Evolutionary conservation across 2,888 invertebrate species (phyloP).

Genomic region (Euplagia quadripunctaria): DNA sequence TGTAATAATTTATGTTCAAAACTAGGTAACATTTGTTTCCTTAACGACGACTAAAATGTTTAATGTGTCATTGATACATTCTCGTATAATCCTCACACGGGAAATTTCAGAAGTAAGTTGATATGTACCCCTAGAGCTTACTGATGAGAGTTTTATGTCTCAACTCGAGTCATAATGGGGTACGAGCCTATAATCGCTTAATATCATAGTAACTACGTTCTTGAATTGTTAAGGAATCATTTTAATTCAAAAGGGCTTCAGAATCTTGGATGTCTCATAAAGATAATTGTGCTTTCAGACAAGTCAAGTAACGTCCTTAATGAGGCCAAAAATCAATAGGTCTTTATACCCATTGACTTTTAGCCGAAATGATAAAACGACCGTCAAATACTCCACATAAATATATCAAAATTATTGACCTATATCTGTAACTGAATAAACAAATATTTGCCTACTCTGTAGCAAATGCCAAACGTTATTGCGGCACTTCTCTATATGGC

Average conservation of each 20-base stretch:
- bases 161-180: slow-evolving; percentile 15
- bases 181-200: slow-evolving; percentile 16
- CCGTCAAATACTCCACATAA: slow-evolving; percentile 14
- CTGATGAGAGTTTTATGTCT: slow-evolving; percentile 20
- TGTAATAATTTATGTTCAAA: slow-evolving; percentile 19
- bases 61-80: slow-evolving; percentile 5
- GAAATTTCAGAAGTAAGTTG: slow-evolving; percentile 13
- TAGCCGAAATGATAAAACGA: background rate
- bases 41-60: slow-evolving; percentile 7
- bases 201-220: slow-evolving; percentile 11
- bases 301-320: background rate
- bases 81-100: slow-evolving; percentile 1
- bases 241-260: slow-evolving; percentile 8
- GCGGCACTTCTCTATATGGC: slow-evolving; percentile 75
- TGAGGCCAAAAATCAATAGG: no score
- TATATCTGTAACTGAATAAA: slow-evolving; percentile 59
- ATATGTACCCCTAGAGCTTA: slow-evolving; percentile 16
- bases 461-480: slow-evolving; percentile 76
- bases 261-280: slow-evolving; percentile 23
- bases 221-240: slow-evolving; percentile 15
- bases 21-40: slow-evolving; percentile 1
- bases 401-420: slow-evolving; percentile 39
- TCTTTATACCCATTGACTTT: no score
- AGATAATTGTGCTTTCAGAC: slow-evolving; percentile 17
- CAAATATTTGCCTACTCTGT: slow-evolving; percentile 64